These are phyloP conservation scores for Metopia argyrocephala DNA, from an alignment of 2,888 invertebrate species.

Conservation along the genomic window DNA sequence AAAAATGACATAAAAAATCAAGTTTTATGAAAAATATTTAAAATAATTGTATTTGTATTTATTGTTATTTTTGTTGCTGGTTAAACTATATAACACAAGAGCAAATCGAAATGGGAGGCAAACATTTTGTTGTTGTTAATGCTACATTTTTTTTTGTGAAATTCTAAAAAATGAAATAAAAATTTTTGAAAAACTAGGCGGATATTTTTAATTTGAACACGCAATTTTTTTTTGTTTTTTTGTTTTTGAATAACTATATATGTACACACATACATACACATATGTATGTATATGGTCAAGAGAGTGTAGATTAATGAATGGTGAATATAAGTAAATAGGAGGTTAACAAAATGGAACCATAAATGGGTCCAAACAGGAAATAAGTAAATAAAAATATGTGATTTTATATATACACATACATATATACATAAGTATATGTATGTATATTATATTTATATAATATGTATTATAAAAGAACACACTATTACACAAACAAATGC, in stretches of 20 bases:
- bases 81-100: not conserved
- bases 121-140: not conserved
- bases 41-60: constrained; percentile 21
- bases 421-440: no score
- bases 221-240: constrained; percentile 39
- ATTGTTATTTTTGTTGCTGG: constrained; percentile 3
- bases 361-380: not conserved
- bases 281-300: not conserved
- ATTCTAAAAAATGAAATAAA: constrained; percentile 61
- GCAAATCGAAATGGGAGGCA: not conserved
- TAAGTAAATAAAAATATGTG: not conserved
- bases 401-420: no score
- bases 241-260: not conserved
- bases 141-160: constrained; percentile 6
- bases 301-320: no score
- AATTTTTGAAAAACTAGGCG: constrained; percentile 58
- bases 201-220: constrained; percentile 54
- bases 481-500: not conserved
- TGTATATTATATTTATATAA: not conserved
- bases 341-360: not conserved
- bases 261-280: not conserved
- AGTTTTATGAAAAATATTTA: not conserved
- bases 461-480: no score
- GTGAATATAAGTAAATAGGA: not conserved
- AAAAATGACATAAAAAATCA: not conserved